Conservation (phyloP, 2,113 vertebrate species). For the Glaucidium brasilianum region DNA sequence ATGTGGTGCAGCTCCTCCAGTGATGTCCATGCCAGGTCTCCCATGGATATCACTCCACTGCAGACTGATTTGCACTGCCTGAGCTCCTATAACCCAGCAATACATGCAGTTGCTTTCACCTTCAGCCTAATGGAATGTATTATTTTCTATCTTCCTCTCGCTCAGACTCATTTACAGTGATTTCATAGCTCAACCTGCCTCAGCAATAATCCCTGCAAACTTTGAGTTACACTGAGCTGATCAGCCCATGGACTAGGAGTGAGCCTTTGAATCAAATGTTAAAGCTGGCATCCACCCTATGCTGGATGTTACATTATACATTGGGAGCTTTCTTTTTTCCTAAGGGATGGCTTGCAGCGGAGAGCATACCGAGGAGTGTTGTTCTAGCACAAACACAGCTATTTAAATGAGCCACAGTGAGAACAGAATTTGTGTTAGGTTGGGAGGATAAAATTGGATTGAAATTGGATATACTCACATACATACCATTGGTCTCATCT, state of each 20-base stretch:
- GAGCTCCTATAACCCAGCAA: background rate
- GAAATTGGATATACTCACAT: constrained; percentile 31
- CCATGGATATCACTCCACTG: background rate
- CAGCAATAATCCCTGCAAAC: background rate
- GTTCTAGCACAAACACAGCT: constrained; percentile 46
- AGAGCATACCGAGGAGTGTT: background rate
- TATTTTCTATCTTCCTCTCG: background rate
- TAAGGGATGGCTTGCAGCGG: background rate
- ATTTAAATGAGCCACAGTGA: constrained; percentile 36
- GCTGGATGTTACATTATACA: constrained; percentile 23
- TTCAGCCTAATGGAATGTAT: background rate
- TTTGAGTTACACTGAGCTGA: background rate
- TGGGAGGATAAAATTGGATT: constrained; percentile 59
- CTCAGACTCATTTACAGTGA: background rate
- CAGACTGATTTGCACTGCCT: background rate
- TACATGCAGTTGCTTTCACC: background rate
- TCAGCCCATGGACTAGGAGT: background rate
- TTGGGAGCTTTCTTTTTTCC: background rate
- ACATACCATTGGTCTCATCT: constrained; percentile 34
- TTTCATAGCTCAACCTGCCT: constrained; percentile 13
- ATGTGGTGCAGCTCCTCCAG: background rate
- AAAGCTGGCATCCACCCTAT: background rate
- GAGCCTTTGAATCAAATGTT: background rate
- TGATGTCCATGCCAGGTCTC: background rate
- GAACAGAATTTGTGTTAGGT: constrained; percentile 41